Evolutionary conservation across 2,113 vertebrate genomes (phyloP), one percentile per base, ranked within the genome.

Genomic region (Halcyon senegalensis): DNA sequence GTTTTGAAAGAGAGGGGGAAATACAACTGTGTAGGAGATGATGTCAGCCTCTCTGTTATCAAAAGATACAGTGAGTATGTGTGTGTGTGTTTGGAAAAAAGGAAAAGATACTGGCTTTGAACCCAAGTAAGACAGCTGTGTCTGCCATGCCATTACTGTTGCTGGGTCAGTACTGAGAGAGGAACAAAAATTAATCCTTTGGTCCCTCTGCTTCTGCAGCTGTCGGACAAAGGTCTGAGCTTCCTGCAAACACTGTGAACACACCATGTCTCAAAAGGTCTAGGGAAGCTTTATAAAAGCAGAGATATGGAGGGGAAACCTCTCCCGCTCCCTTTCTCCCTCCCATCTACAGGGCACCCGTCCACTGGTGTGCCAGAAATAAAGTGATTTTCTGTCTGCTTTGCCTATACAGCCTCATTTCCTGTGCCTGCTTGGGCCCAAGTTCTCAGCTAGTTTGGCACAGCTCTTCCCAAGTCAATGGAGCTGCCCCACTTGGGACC

Each of bases 11-110:
- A 92, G 10, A 74, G 27, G 33, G 76, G 51, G 69, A 96, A 94
- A 95, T 94, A 94, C 59, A 94, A 77, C 69, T 89, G 66, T 46
- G 51, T 96, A 93, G 79, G 92, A 96, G 94, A 96, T 95, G 90
- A 96, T 93, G 90, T 96, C 96, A 97, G 66, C 78, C 77, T 94
- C 77, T 56, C 64, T 94, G 80, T 92, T 96, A 87, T 84, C 83
- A 92, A 94, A 94, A 89, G 91, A 75, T 93, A 91, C 80, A 78
- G 67, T 67, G 80, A 67, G 31, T 37, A 17, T 74, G 48, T 72
- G 59, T 75, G 59, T 75, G 46, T 77, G 41, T 87, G 41, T 70
- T 80, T 78, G 76, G n/a, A 77, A 69, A 79, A 89, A 92, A 55
- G 50, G 44, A 90, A 84, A 90, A 89, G 30, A 75, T 67, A 67